Base-by-base conservation (phyloP, 2,113 vertebrate species). In the Fregata magnificens region DNA sequence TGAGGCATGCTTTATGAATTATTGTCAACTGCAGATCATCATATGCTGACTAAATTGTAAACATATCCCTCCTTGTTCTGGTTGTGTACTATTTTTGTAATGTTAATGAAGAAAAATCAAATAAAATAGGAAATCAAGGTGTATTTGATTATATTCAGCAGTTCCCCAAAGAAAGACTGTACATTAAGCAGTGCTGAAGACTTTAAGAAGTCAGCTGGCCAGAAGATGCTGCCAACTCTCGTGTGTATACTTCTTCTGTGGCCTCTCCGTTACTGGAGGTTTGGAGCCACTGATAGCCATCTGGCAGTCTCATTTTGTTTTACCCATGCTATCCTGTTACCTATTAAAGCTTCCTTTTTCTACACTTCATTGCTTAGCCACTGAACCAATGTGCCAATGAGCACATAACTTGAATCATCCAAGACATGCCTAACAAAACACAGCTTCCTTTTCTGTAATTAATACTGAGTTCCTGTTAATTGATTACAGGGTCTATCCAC, bases 121-220 rank as follows among this genome's bases (percentile, higher is more conserved):
- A 95, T 94, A 45, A 90, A 82, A 56, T 74, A 81, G 55, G 82
- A 95, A 95, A 86, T 80, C 70, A 89, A 93, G 66, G 49, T 86
- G 72, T 86, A 82, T 89, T 84, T 92, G 24, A 84, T 96, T 93
- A 84, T 79, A 44, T 59, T 56, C 74, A 88, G 50, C 65, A 59
- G 52, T 74, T 84, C 12, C 32, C 28, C 15, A 58, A 84, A 85
- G 47, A 59, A 67, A 71, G 16, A 28, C 34, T 72, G 47, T 67
- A 40, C 19, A 61, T 47, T 55, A 36, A 65, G 40, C 21, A 55
- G 8, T 32, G 50, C 55, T 67, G 42, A 78, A 81, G 71, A 20
- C 56, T 82, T 65, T 34, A 70, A 66, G 58, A 88, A 82, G 40
- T 76, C 84, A 69, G 34, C n/a, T 87, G 74, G 34, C 67, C 3